A percentile compares a stretch with the other conserved stretches of the same genome.
phyloP scores from a whole-genome alignment of 2,888 invertebrate species.

The Ptilodon capucinus region DNA sequence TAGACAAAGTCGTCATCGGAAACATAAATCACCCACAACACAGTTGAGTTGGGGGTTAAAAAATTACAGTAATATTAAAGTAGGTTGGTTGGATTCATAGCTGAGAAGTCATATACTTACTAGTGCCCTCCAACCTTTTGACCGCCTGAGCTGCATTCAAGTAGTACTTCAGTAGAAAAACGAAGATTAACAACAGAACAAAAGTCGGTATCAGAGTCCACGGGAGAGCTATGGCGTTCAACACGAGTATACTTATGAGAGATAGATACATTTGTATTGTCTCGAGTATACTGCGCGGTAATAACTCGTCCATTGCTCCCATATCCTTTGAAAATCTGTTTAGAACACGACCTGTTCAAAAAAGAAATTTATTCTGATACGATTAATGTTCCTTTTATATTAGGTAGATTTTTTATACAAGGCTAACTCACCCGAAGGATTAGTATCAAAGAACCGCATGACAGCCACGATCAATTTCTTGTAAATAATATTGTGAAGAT shows the following conservation, averaged over 20 bases:
- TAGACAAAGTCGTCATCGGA: too few relatives aligned
- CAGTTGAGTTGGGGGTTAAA: too few relatives aligned
- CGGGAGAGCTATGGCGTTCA: constrained; percentile 68
- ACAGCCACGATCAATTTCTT: constrained; percentile 85
- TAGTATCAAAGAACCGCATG: constrained; percentile 90
- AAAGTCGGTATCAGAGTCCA: constrained; percentile 70
- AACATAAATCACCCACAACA: too few relatives aligned
- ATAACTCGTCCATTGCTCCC: constrained; percentile 88
- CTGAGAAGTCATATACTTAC: constrained; percentile 60
- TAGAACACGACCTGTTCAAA: constrained; percentile 80
- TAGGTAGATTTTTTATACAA: not conserved
- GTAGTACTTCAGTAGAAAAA: constrained; percentile 85
- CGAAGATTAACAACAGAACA: constrained; percentile 79
- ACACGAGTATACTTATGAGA: constrained; percentile 57
- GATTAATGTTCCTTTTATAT: not conserved
- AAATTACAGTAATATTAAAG: too few relatives aligned
- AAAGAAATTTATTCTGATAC: constrained; percentile 4
- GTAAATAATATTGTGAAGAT: constrained; percentile 90
- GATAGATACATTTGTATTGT: constrained; percentile 80
- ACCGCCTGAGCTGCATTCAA: constrained; percentile 88
- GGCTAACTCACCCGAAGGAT: constrained; percentile 86
- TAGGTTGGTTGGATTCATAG: not conserved
- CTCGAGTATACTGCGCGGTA: constrained; percentile 86
- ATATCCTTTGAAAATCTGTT: constrained; percentile 93
- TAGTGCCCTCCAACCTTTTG: constrained; percentile 87